Conservation (phyloP, 2,888 invertebrate species). For the Muschampia plurimacula region DNA sequence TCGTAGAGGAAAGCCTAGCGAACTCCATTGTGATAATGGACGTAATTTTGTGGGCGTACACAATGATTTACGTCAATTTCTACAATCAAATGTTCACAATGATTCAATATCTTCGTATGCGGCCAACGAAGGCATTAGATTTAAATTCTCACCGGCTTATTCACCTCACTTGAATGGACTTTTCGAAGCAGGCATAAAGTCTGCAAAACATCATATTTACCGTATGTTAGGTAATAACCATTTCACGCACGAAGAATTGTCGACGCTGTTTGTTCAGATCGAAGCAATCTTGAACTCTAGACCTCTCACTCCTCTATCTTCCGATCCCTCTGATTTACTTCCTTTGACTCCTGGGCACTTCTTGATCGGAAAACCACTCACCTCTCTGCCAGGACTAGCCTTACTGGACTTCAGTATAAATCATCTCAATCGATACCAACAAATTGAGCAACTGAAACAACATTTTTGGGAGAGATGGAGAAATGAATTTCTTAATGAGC, state of each 20-base stretch:
- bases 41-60: constrained; percentile 11
- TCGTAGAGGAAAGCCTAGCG: constrained; percentile 10
- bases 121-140: background rate
- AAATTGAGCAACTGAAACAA: constrained; percentile 4
- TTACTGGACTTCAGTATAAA: background rate
- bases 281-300: background rate
- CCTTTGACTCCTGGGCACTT: constrained; percentile 17
- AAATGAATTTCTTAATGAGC: background rate
- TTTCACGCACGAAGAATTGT: background rate
- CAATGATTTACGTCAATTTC: constrained; percentile 4
- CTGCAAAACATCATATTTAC: background rate
- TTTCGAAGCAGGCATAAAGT: constrained; percentile 7
- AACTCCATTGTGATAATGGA: constrained; percentile 11
- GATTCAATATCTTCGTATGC: background rate
- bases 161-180: constrained; percentile 9
- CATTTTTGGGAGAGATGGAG: constrained; percentile 9
- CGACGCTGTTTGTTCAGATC: background rate
- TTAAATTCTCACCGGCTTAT: constrained; percentile 17
- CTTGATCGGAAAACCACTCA: constrained; percentile 13
- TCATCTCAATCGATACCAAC: background rate
- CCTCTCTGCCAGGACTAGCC: background rate
- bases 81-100: constrained; percentile 1
- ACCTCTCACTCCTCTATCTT: background rate
- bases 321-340: constrained; percentile 1
- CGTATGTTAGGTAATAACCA: background rate